Conservation (phyloP, 2,113 vertebrate genomes). For the Equus przewalskii region DNA sequence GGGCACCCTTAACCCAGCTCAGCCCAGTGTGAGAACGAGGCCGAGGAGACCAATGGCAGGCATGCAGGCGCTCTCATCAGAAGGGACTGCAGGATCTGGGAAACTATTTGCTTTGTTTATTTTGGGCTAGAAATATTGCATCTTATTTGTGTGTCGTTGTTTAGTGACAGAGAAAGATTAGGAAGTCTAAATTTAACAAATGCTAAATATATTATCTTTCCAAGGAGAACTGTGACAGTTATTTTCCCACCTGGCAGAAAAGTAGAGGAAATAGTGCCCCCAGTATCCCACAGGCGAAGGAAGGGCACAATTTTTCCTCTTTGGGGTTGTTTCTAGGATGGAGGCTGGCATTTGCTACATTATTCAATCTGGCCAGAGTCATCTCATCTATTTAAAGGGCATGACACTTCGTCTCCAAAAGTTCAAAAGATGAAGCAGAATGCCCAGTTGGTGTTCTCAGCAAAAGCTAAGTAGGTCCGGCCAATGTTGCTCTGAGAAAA, state of each 20-base stretch:
- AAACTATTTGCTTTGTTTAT: slow-evolving; percentile 81
- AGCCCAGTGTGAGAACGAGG: slow-evolving; percentile 39
- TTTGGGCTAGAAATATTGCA: slow-evolving; percentile 61
- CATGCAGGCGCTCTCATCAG: neutral
- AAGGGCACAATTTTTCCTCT: accelerated
- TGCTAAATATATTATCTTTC: slow-evolving; percentile 76
- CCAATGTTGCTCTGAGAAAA: neutral
- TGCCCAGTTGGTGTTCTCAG: slow-evolving; percentile 36
- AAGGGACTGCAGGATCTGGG: slow-evolving; percentile 32
- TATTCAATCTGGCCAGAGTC: neutral
- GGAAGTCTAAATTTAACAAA: slow-evolving; percentile 85
- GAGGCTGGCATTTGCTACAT: neutral
- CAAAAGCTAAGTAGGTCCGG: neutral
- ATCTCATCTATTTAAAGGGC: slow-evolving; percentile 61
- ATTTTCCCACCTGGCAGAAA: slow-evolving; percentile 81
- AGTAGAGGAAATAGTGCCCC: slow-evolving; percentile 66
- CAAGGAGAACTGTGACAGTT: slow-evolving; percentile 68
- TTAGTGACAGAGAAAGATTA: slow-evolving; percentile 55
- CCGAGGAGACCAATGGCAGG: accelerated
- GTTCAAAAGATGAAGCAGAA: neutral
- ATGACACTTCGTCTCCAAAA: neutral
- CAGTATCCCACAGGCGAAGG: slow-evolving; percentile 33
- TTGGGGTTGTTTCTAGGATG: neutral
- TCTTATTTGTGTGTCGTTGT: slow-evolving; percentile 72
- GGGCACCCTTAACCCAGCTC: neutral